Percentiles rank a stretch among this genome's conserved stretches.
phyloP scores from a whole-genome alignment of 2,888 invertebrate genomes.

The Rotaria sp. region DNA sequence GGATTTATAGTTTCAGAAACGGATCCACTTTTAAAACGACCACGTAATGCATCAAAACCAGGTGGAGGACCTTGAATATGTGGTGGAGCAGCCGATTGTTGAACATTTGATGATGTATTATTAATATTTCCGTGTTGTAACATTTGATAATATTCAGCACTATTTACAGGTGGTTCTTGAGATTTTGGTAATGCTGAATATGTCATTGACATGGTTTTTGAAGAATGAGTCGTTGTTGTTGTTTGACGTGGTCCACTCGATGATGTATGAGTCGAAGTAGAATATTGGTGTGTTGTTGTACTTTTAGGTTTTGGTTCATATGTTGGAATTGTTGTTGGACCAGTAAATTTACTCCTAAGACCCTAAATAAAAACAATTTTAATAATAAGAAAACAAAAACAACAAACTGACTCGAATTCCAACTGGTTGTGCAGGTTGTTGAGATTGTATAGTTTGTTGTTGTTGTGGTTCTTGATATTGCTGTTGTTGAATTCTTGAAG shows the following conservation, averaged over 20 bases:
- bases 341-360: not conserved
- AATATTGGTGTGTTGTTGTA: not conserved
- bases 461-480: not conserved
- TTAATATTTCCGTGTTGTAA: not conserved
- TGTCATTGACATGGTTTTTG: not conserved
- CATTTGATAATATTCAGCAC: not conserved
- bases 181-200: not conserved
- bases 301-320: not conserved
- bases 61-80: slow-evolving; percentile 5
- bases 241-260: not conserved
- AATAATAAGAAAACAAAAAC: not conserved
- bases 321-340: not conserved
- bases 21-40: not conserved
- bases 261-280: not conserved
- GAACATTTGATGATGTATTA: not conserved
- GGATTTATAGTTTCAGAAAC: not conserved
- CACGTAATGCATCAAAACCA: not conserved
- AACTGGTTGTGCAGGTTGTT: not conserved
- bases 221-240: not conserved
- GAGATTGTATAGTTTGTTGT: not conserved
- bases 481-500: not conserved
- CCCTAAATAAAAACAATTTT: not conserved
- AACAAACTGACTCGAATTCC: not conserved
- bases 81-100: not conserved
- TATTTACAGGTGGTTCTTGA: not conserved